Evolutionary conservation across 1,140 invertebrate genomes (phyloP).

Genomic region (Ooceraea biroi): DNA sequence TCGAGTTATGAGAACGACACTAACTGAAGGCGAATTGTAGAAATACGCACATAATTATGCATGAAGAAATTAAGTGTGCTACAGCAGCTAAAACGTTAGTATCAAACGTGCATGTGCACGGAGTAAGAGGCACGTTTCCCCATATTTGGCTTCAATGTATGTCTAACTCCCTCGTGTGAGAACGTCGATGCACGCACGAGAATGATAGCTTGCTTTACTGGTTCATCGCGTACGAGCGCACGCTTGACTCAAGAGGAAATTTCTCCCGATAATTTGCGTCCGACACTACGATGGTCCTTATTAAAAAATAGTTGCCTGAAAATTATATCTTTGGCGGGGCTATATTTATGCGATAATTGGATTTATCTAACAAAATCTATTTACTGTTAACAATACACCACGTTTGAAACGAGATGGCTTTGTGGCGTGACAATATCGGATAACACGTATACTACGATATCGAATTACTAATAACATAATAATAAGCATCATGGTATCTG

Average conservation of each 20-base stretch:
- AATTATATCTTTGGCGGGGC: background rate
- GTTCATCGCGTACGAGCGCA: background rate
- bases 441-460: conserved; percentile 30
- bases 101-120: background rate
- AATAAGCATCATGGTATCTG: conserved; percentile 15
- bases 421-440: conserved; percentile 9
- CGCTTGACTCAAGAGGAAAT: background rate
- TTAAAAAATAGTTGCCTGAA: background rate
- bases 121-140: background rate
- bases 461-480: conserved; percentile 25
- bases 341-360: background rate
- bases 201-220: background rate
- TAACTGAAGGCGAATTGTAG: no score
- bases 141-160: background rate
- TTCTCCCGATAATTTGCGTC: background rate
- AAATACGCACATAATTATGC: conserved; percentile 19
- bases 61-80: conserved; percentile 17
- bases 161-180: background rate
- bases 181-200: background rate
- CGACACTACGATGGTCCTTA: no score
- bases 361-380: background rate
- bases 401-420: conserved; percentile 15
- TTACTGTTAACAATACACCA: background rate
- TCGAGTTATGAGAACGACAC: background rate
- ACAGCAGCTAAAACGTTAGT: background rate